phyloP scores from a whole-genome alignment of 2,113 vertebrate genomes.

The Gymnarchus niloticus region DNA sequence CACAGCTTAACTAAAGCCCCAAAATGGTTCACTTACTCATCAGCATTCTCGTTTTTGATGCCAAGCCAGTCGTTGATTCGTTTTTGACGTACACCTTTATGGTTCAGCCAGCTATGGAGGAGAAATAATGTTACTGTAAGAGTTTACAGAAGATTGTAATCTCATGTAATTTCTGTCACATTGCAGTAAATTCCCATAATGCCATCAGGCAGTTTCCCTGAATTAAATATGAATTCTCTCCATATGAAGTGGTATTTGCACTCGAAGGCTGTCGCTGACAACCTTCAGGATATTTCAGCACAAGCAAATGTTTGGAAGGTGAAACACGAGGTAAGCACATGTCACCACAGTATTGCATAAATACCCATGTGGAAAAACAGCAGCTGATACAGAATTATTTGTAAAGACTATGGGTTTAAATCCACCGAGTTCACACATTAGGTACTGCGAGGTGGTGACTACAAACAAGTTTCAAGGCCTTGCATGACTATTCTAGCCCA shows the following conservation, averaged over 20 bases:
- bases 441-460: background rate
- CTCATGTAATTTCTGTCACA: background rate
- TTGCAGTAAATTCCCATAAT: slow-evolving; percentile 11
- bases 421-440: background rate
- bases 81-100: slow-evolving; percentile 95
- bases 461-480: background rate
- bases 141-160: too few relatives aligned
- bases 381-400: background rate
- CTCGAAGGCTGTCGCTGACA: background rate
- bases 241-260: background rate
- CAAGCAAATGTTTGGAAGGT: background rate
- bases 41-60: slow-evolving; percentile 82
- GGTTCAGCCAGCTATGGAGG: slow-evolving; percentile 84
- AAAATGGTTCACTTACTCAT: slow-evolving; percentile 75
- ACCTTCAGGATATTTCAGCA: background rate
- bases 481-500: background rate
- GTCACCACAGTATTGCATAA: background rate
- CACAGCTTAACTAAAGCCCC: too few relatives aligned
- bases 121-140: background rate
- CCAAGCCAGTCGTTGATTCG: slow-evolving; percentile 93
- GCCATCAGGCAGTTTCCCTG: background rate
- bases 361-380: background rate
- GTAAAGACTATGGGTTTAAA: slow-evolving; percentile 9
- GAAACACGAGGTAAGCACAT: background rate
- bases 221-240: background rate